Conservation (phyloP, 2,888 invertebrate species). For the Macrophya annulata region DNA sequence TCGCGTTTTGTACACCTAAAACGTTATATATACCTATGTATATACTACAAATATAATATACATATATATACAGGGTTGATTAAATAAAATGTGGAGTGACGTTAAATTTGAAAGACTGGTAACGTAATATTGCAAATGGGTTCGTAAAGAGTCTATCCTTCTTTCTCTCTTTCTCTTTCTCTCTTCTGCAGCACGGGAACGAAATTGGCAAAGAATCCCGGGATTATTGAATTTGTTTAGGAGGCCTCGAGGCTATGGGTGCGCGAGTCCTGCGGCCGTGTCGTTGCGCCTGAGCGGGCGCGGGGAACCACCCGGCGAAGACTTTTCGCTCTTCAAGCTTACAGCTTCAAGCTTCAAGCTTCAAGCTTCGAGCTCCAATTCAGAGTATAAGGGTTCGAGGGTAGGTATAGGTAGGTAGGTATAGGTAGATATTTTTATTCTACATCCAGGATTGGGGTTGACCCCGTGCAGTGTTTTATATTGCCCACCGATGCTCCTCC, state of each 20-base stretch:
- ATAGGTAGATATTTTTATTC: constrained; percentile 59
- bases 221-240: constrained; percentile 79
- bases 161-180: not conserved
- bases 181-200: not conserved
- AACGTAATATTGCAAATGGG: constrained; percentile 53
- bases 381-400: not conserved
- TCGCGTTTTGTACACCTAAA: no score
- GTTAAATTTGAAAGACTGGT: constrained; percentile 43
- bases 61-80: not conserved
- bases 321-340: not conserved
- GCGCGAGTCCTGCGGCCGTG: constrained; percentile 12
- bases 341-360: not conserved
- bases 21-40: not conserved
- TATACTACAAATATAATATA: not conserved
- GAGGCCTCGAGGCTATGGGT: constrained; percentile 63
- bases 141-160: not conserved
- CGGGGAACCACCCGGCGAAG: constrained; percentile 30
- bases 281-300: constrained; percentile 43
- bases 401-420: constrained; percentile 20
- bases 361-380: not conserved
- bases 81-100: constrained; percentile 31
- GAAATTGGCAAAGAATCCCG: constrained; percentile 63
- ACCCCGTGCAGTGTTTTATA: constrained; percentile 69
- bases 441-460: constrained; percentile 62
- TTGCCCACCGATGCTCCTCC: constrained; percentile 66